A percentile compares a stretch with the other conserved stretches of the same genome.
These are phyloP conservation scores for Atherinomorus stipes DNA, from an alignment of 2,113 vertebrate genomes.

Conservation along the genomic window DNA sequence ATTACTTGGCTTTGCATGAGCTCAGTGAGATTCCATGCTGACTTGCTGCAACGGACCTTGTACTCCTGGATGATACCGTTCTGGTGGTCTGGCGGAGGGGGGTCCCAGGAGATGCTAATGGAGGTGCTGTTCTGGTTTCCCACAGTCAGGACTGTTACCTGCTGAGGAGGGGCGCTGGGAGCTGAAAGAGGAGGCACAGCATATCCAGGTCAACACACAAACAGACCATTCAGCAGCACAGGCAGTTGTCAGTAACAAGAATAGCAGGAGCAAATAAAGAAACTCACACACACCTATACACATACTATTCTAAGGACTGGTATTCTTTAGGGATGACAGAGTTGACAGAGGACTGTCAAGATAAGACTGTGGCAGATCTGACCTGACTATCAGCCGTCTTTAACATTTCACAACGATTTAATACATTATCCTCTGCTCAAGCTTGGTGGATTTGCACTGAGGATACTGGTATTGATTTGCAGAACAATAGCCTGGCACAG, in stretches of 20 bases:
- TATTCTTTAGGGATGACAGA: slow-evolving; percentile 28
- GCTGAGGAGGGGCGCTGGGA: slow-evolving; percentile 96
- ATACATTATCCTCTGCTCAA: slow-evolving; percentile 57
- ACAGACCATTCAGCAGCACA: neutral
- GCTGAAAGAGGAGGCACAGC: slow-evolving; percentile 82
- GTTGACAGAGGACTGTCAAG: slow-evolving; percentile 59
- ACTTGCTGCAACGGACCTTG: slow-evolving; percentile 83
- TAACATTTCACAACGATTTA: slow-evolving; percentile 70
- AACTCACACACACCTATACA: neutral
- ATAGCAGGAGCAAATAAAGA: neutral
- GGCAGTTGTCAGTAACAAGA: neutral
- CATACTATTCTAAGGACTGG: neutral
- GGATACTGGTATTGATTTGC: slow-evolving; percentile 70
- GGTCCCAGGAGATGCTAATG: slow-evolving; percentile 99
- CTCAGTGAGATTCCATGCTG: slow-evolving; percentile 16
- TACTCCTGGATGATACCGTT: slow-evolving; percentile 99
- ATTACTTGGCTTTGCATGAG: slow-evolving; percentile 10
- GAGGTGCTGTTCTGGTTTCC: slow-evolving; percentile 98
- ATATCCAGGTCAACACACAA: slow-evolving; percentile 35
- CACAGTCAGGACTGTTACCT: slow-evolving; percentile 95
- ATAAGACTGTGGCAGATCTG: slow-evolving; percentile 46
- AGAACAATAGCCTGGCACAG: slow-evolving; percentile 50
- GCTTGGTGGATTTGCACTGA: slow-evolving; percentile 62
- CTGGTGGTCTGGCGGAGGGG: slow-evolving; percentile 94
- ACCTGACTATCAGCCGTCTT: slow-evolving; percentile 54